Base-by-base conservation (phyloP, 1,140 invertebrate species). In the Papilio dardanus region DNA sequence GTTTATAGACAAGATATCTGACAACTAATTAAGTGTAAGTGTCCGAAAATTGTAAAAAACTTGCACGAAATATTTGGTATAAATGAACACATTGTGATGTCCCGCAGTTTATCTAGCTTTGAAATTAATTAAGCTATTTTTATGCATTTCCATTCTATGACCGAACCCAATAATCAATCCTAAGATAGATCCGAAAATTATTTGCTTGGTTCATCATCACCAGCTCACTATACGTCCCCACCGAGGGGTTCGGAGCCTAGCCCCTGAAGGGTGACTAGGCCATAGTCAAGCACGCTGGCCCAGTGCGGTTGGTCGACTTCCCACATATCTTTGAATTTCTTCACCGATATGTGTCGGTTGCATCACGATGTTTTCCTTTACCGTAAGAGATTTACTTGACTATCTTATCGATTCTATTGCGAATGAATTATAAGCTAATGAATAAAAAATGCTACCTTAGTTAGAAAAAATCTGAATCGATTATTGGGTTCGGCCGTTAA, bases 21-120 rank as follows among this genome's bases (percentile, higher is more conserved):
- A n/a, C n/a, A n/a, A n/a, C n/a, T n/a, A n/a, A n/a, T n/a, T n/a
- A n/a, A n/a, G n/a, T n/a, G n/a, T n/a, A n/a, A 37, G 75, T 78
- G 58, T 77, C n/a, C 12, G 30, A 68, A 71, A 79, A 79, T 74
- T 73, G 74, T 79, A 80, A 77, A 80, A 78, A 78, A 78, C 71
- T 85, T 83, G 81, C 81, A 84, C 74, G 78, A 86, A 87, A 84
- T 88, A 89, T 90, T 91, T 91, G 88, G 88, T 89, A 87, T 85
- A 83, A 84, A 78, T 91, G 87, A 90, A 91, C 89, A 90, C 88
- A 91, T 89, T 86, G 86, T 88, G 87, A 91, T 90, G 85, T 83
- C 77, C 74, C 69, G 67, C 74, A 19, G 67, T 77, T 81, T 77
- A 67, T 77, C 78, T 35, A 75, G 58, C 67, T 40, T 58, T 46